These are phyloP conservation scores for Mastomys natalensis DNA, from an alignment of 2,113 vertebrate genomes.

Conservation along the genomic window DNA sequence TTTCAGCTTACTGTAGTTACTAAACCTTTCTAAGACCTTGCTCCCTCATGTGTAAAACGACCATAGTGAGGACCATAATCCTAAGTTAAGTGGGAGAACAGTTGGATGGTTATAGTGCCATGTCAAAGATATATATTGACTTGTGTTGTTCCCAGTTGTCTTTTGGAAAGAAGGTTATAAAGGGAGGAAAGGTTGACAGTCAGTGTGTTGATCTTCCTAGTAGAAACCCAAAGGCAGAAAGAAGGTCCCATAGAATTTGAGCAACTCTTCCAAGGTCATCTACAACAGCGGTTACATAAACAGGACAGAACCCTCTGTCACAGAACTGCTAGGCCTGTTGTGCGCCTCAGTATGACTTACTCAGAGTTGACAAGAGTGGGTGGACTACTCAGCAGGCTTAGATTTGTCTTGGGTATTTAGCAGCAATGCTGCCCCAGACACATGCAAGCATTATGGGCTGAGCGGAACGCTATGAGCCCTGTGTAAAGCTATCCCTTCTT, in stretches of 20 bases:
- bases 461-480: slow-evolving; percentile 69
- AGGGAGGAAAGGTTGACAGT: neutral
- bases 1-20: neutral
- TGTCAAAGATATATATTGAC: neutral
- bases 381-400: slow-evolving; percentile 59
- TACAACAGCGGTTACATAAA: neutral
- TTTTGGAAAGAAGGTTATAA: slow-evolving; percentile 21
- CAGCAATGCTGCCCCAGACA: slow-evolving; percentile 58
- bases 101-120: neutral
- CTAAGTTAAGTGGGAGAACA: neutral
- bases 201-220: neutral
- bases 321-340: neutral
- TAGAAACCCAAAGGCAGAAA: neutral
- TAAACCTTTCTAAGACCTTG: neutral
- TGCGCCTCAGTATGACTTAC: neutral
- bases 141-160: neutral
- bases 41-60: neutral
- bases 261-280: slow-evolving; percentile 2
- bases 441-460: slow-evolving; percentile 69
- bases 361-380: slow-evolving; percentile 47
- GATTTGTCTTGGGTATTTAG: slow-evolving; percentile 67
- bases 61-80: neutral
- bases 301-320: neutral
- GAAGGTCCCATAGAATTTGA: neutral
- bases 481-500: slow-evolving; percentile 75